phyloP scores from a whole-genome alignment of 1,140 invertebrate genomes.

The Cydia pomonella region DNA sequence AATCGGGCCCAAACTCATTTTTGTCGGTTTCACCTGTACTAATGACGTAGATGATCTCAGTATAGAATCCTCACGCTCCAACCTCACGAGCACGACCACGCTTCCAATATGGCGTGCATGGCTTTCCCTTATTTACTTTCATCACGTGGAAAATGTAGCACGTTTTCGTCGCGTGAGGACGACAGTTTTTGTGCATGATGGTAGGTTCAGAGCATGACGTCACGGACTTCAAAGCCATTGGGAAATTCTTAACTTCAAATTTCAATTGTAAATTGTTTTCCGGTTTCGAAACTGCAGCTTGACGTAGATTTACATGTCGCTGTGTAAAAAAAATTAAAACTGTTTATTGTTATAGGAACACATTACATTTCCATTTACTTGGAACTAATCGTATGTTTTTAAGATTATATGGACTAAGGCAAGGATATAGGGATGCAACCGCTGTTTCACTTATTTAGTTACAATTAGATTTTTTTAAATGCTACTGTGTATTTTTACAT shows the following conservation, averaged over 20 bases:
- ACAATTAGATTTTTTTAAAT: no score
- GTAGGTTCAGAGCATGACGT: neutral
- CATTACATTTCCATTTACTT: no score
- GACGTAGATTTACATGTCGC: neutral
- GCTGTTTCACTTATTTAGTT: no score
- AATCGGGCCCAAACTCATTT: no score
- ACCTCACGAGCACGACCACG: neutral
- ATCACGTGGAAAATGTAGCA: conserved; percentile 24
- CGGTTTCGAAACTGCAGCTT: neutral
- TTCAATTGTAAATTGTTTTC: neutral
- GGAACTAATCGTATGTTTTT: no score
- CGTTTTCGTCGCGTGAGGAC: conserved; percentile 7
- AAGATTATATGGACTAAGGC: no score
- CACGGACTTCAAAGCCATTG: neutral
- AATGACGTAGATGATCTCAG: neutral
- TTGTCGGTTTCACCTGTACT: neutral
- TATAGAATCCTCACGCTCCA: neutral
- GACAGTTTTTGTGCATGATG: neutral
- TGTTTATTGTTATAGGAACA: no score
- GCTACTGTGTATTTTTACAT: no score
- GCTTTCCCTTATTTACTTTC: neutral
- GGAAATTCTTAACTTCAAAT: neutral
- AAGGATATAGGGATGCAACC: no score
- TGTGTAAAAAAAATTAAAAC: no score
- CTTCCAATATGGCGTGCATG: neutral